These are phyloP conservation scores for Anas capensis DNA, from an alignment of 2,797 vertebrate genomes.

Conservation along the genomic window DNA sequence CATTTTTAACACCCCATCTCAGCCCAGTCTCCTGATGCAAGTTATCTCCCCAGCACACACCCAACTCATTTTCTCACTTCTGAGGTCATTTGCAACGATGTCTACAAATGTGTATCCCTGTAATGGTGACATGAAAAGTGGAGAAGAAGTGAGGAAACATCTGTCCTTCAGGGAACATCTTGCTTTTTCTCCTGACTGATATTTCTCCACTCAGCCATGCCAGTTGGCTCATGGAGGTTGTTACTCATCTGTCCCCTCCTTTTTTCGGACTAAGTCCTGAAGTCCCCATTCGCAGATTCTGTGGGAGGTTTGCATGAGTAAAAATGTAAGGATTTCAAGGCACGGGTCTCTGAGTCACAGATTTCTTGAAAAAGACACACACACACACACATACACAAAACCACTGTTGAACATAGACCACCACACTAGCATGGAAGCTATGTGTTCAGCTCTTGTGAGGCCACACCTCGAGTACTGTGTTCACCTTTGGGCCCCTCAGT, in stretches of 20 bases:
- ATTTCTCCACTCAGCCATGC: background rate
- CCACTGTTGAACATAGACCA: background rate
- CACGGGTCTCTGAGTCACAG: background rate
- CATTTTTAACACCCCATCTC: background rate
- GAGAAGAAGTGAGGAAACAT: background rate
- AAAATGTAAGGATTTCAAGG: background rate
- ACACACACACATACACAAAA: background rate
- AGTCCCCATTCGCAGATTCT: background rate
- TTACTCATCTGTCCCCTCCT: background rate
- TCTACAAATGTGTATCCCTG: background rate
- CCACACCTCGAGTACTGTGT: too few relatives aligned
- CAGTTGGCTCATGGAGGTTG: background rate
- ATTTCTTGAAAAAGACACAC: background rate
- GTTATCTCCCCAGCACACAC: background rate
- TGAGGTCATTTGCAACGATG: background rate
- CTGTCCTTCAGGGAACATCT: background rate
- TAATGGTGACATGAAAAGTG: background rate
- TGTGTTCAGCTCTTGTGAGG: too few relatives aligned
- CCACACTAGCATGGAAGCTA: background rate
- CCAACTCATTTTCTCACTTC: background rate
- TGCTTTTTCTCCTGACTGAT: background rate
- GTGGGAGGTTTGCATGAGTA: background rate
- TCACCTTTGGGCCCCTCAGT: too few relatives aligned
- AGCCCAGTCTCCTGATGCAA: background rate
- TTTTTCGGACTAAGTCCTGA: background rate